Base-by-base conservation (phyloP, 2,797 vertebrate species). In the Anguilla obscura region DNA sequence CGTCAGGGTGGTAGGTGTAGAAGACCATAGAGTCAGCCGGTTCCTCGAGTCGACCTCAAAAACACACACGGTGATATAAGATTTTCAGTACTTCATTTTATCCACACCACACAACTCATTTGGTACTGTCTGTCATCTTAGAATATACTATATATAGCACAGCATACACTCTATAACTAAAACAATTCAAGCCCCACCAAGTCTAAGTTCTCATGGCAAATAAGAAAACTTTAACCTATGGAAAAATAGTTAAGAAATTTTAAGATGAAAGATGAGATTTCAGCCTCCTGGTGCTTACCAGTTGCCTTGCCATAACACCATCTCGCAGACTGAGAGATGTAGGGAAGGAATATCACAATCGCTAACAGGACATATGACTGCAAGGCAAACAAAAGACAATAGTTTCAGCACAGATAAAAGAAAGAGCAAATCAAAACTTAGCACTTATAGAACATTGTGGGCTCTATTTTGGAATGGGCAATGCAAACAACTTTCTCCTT, bases 281-380 rank as follows among this genome's bases (percentile, higher is more conserved):
- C 63, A 69, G 63, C 24, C 5, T 69, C 2, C 5, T 10, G 63
- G 30, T 56, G 40, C 94, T 93, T 85, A 94, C 96, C 95, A 0
- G 94, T 92, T 0, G 93, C 93, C 94, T 95, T 96, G 91, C 88
- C 93, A 76, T 94, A 94, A 92, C 97, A 97, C 98, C 97, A 98
- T 56, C 93, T 91, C 87, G 96, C 12, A 66, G 89, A 91, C 90
- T 95, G 95, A 87, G 94, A 96, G 92, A 98, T 93, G 88, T 98
- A 96, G 0, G 98, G 98, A 90, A 98, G 94, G 96, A 98, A 92
- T 8, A 98, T 95, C 89, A 98, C 93, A 0, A 96, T 91, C 48
- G 96, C 97, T 91, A 99, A 91, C 89, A 98, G 93, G 84, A 96
- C 90, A 0, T 99, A 98, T 0, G 98, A 97, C 98, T 99, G 93